Evolutionary conservation across 2,113 vertebrate genomes (phyloP), one percentile per base, ranked within the genome.

Genomic region (Saimiri boliviensis): DNA sequence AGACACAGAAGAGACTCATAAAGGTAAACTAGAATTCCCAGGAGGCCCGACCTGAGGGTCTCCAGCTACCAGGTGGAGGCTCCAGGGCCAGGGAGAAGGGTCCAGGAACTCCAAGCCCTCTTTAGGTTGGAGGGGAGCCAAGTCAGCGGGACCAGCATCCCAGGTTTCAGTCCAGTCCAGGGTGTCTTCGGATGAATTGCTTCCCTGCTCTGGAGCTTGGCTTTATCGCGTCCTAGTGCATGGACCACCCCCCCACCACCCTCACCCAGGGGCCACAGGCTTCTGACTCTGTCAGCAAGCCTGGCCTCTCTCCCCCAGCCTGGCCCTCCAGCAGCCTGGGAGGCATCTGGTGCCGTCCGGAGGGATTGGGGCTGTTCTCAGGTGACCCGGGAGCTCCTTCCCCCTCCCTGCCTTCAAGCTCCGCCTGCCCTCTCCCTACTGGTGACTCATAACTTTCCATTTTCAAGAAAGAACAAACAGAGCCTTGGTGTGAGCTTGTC

Each of bases 371-470:
- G 23, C 45, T 52, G 21, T 79, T 32, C 52, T 89, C 92, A 73
- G 80, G 79, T 83, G 94, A 82, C 86, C 76, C 6, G 35, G 30
- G 7, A 73, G 60, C 11, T 14, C 19, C 68, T 74, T 47, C 74
- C 49, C 45, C 35, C 19, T 23, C 10, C n/a, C 20, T 20, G 35
- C 40, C n/a, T 10, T 49, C 58, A 3, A 25, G 19, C 23, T 70
- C 27, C 54, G 47, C n/a, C 73, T 27, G 10, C 81, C 42, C 2
- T 10, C 37, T 25, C 52, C 12, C 32, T 77, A 42, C 42, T 1
- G 1, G 77, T 95, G 96, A 96, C 95, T 97, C 91, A 93, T 20
- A 77, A 93, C 93, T 98, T 98, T 97, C 93, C 96, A 92, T 94
- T 84, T 88, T 94, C 88, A 92, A 96, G 93, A 97, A 88, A 87